Evolutionary conservation across 2,888 invertebrate genomes (phyloP).

Genomic region (Nephrocerus scutellatus): DNA sequence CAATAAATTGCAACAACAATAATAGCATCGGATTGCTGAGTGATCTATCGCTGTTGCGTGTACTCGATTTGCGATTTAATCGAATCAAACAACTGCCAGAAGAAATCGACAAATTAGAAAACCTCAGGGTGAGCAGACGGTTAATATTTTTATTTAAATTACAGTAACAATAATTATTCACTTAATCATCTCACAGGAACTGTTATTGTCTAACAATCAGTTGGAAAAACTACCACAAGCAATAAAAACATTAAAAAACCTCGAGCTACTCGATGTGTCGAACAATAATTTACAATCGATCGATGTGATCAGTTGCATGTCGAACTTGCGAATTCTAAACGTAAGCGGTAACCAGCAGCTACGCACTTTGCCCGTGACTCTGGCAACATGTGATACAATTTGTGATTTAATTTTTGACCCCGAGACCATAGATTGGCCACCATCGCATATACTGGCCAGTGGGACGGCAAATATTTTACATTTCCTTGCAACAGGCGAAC

Average conservation of each 20-base stretch:
- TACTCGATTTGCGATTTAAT: slow-evolving; percentile 62
- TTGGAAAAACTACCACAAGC: slow-evolving; percentile 62
- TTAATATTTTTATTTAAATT: neutral
- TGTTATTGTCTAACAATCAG: slow-evolving; percentile 67
- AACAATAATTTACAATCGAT: slow-evolving; percentile 58
- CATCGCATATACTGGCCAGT: slow-evolving; percentile 52
- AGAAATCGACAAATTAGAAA: slow-evolving; percentile 58
- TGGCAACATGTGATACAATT: slow-evolving; percentile 60
- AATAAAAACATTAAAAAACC: slow-evolving; percentile 56
- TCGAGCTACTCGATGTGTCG: slow-evolving; percentile 64
- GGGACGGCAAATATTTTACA: slow-evolving; percentile 61
- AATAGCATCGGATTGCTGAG: slow-evolving; percentile 58
- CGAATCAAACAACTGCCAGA: slow-evolving; percentile 57
- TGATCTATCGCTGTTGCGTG: slow-evolving; percentile 60
- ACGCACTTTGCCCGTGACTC: slow-evolving; percentile 55
- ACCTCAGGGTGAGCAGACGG: slow-evolving; percentile 54
- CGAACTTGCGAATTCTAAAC: slow-evolving; percentile 55
- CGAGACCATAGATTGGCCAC: slow-evolving; percentile 60
- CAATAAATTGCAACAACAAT: slow-evolving; percentile 51
- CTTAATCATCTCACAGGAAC: slow-evolving; percentile 50
- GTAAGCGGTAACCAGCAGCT: slow-evolving; percentile 56
- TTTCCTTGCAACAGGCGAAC: slow-evolving; percentile 54
- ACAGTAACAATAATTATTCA: neutral
- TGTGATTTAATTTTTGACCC: slow-evolving; percentile 57
- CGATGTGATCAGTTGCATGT: slow-evolving; percentile 44